Conservation (phyloP, 2,888 invertebrate genomes). For the Nasonovia ribisnigri region DNA sequence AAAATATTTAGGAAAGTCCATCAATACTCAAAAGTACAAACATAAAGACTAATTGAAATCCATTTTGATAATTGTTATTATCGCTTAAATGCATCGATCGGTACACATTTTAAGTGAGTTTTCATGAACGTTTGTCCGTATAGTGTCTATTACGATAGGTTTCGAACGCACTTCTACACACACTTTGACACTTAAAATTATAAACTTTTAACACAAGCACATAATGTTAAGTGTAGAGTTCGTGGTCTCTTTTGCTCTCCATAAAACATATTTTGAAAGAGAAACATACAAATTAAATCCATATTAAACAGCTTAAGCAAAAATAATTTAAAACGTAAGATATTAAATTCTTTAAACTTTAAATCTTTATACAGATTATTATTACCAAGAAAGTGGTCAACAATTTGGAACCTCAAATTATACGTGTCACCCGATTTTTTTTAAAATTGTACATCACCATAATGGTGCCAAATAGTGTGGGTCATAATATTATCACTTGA, state of each 20-base stretch:
- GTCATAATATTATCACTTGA: neutral
- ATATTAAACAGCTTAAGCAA: neutral
- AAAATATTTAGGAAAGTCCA: neutral
- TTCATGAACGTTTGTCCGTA: neutral
- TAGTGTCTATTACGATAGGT: neutral
- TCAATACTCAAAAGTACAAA: neutral
- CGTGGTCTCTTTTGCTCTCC: no score
- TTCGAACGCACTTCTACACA: neutral
- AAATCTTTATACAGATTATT: neutral
- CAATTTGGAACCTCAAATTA: neutral
- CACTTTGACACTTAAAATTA: neutral
- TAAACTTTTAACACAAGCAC: neutral
- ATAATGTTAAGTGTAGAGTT: no score
- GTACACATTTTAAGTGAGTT: no score
- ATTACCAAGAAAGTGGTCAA: neutral
- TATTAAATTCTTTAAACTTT: neutral
- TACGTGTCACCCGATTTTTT: neutral
- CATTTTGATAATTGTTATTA: no score
- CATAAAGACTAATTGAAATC: no score
- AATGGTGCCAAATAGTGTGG: neutral
- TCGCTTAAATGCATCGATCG: no score
- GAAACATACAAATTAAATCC: neutral
- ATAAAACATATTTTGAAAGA: neutral
- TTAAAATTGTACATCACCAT: no score
- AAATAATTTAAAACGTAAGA: neutral